Evolutionary conservation across 2,888 invertebrate species (phyloP), one percentile per base, ranked within the genome.

Genomic region (Cantharis nigra): DNA sequence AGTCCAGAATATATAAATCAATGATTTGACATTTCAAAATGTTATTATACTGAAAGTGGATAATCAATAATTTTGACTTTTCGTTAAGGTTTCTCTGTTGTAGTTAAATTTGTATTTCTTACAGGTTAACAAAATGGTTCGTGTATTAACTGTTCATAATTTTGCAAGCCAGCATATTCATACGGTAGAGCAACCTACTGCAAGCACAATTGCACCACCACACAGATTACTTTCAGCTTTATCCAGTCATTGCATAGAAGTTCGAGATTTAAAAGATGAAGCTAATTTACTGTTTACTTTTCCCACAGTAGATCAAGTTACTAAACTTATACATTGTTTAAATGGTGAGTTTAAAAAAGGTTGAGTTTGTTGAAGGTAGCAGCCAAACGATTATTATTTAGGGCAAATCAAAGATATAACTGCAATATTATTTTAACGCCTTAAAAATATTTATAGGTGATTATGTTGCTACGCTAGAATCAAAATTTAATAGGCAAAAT

Each of bases 291-390:
- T 90, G n/a, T 92, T 93, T 81, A 90, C 91, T 0, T 92, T 95
- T 84, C 93, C 94, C 1, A 94, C 95, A 0, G 94, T 95, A 0
- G 94, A 94, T 81, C 91, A 92, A 83, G 93, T 93, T 5, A 90
- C 91, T 70, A 91, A 92, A 84, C 89, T 95, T 70, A 87, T 92
- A 0, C 93, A 94, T 84, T 94, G 94, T 82, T 86, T 90, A 73
- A 90, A 92, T 83, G 95, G 94, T 91, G 87, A 85, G 83, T 49
- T n/a, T n/a, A n/a, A 49, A n/a, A 49, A 49, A 49, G n/a, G 49
- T 49, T 3, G 7, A 49, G n/a, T 49, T 49, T 33, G 11, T 33
- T 33, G 33, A 30, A 49, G 49, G 49, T 49, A 49, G 49, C 49
- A 49, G 9, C n/a, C 49, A 49, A 49, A n/a, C 7, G n/a, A 49